phyloP scores from a whole-genome alignment of 2,113 vertebrate species.

The Mola mola region DNA sequence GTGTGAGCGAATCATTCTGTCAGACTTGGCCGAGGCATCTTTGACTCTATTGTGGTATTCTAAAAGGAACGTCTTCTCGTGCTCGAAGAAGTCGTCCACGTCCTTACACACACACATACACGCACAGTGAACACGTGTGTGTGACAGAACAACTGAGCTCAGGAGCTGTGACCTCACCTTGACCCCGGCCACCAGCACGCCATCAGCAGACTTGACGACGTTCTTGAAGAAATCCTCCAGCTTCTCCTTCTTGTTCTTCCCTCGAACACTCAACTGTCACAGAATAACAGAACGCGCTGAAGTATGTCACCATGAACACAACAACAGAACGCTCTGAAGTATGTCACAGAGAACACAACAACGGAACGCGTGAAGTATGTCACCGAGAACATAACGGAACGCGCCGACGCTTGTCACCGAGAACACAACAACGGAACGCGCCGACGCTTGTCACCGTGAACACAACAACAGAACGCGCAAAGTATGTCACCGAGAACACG shows the following conservation, averaged over 20 bases:
- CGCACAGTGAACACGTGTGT: background rate
- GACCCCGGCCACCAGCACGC: slow-evolving; percentile 97
- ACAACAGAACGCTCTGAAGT: background rate
- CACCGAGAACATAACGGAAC: too few species aligned
- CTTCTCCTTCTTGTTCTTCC: slow-evolving; percentile 99
- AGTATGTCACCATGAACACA: too few species aligned
- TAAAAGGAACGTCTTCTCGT: slow-evolving; percentile 97
- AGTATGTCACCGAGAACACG: too few species aligned
- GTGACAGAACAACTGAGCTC: too few species aligned
- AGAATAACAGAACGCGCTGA: background rate
- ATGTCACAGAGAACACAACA: background rate
- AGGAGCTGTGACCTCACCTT: slow-evolving; percentile 84
- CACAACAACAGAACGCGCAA: too few species aligned
- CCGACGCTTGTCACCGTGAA: too few species aligned
- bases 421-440: too few species aligned
- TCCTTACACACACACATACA: slow-evolving; percentile 83
- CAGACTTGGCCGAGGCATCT: slow-evolving; percentile 95
- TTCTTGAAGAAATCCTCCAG: slow-evolving; percentile 99
- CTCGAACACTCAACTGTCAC: slow-evolving; percentile 93
- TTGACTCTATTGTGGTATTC: slow-evolving; percentile 99
- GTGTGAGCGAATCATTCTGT: slow-evolving; percentile 97
- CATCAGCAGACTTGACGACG: slow-evolving; percentile 97
- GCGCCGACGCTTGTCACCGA: too few species aligned
- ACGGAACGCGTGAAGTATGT: too few species aligned
- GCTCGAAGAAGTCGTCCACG: slow-evolving; percentile 98